Evolutionary conservation across 2,888 invertebrate species (phyloP).

Genomic region (Sepiola atlantica): DNA sequence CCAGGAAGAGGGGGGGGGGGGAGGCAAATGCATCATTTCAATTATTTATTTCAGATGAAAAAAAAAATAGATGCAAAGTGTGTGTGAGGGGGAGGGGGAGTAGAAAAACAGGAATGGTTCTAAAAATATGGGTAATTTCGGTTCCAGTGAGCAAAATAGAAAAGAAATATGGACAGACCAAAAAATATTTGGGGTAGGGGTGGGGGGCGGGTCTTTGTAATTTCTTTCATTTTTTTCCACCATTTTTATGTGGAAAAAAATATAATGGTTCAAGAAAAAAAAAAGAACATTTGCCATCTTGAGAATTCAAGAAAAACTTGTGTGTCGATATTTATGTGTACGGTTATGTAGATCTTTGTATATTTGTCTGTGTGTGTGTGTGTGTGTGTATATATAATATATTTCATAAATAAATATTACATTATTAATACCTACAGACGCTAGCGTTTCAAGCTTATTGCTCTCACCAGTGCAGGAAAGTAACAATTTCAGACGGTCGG

Average conservation of each 20-base stretch:
- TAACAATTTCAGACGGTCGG: no score
- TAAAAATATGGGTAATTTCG: neutral
- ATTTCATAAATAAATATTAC: no score
- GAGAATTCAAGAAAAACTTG: neutral
- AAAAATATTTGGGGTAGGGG: neutral
- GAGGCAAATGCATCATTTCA: neutral
- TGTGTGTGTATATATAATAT: no score
- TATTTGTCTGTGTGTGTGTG: neutral
- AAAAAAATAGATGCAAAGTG: neutral
- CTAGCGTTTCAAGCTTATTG: no score
- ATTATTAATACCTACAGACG: no score
- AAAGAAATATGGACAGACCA: neutral
- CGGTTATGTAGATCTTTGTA: neutral
- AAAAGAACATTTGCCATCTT: neutral
- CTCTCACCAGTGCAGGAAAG: no score
- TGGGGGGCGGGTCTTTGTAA: no score
- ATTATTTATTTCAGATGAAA: conserved; percentile 32
- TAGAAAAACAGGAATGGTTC: neutral
- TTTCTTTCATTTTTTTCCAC: neutral
- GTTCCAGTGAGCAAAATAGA: neutral
- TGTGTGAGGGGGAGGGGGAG: neutral
- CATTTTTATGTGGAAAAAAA: neutral
- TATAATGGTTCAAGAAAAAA: neutral
- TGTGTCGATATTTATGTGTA: neutral
- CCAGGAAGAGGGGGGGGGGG: neutral